Conservation (phyloP, 2,888 invertebrate species). For the Limnephilus rhombicus region DNA sequence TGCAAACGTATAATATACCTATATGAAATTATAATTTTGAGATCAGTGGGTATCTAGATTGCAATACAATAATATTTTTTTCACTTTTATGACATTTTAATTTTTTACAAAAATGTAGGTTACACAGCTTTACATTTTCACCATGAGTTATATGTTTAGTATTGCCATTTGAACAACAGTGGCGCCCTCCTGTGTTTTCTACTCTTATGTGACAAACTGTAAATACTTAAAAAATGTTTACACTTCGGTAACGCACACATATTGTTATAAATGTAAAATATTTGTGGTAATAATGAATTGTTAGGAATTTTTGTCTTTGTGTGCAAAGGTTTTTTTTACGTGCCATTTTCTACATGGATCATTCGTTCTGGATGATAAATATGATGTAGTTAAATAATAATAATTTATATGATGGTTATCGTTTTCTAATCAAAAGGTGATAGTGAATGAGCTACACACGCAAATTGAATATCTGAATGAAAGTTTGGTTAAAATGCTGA, state of each 20-base stretch:
- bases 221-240: background rate
- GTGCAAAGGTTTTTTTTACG: background rate
- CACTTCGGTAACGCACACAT: background rate
- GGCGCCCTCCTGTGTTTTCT: too few relatives aligned
- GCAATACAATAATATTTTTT: too few relatives aligned
- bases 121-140: too few relatives aligned
- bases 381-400: background rate
- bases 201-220: too few relatives aligned
- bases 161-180: too few relatives aligned
- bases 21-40: too few relatives aligned
- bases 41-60: too few relatives aligned
- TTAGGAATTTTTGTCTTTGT: background rate
- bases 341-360: background rate
- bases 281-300: background rate
- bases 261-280: background rate
- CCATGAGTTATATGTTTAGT: too few relatives aligned
- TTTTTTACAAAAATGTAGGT: too few relatives aligned
- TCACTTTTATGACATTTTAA: too few relatives aligned
- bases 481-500: constrained; percentile 90
- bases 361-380: background rate
- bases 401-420: background rate
- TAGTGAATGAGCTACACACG: constrained; percentile 95
- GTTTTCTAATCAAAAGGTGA: constrained; percentile 81
- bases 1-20: too few relatives aligned
- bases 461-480: constrained; percentile 96